Evolutionary conservation across 2,113 vertebrate genomes (phyloP).

Genomic region (Hippocampus guttulatus): DNA sequence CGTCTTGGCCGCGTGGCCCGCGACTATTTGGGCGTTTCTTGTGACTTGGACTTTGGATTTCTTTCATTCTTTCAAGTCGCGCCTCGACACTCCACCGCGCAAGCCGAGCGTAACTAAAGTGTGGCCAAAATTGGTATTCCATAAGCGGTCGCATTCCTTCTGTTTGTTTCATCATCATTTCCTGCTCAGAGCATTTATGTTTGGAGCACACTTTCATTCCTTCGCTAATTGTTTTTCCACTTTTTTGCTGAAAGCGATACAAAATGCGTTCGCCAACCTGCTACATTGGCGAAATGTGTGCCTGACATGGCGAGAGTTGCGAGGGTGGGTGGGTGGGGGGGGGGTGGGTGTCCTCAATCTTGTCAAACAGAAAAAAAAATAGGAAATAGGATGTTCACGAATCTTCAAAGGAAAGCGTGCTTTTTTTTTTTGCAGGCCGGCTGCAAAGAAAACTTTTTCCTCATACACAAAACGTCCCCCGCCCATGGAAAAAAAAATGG

Average conservation of each 20-base stretch:
- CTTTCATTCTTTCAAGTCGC: no score
- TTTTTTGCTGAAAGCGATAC: conserved; percentile 13
- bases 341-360: conserved; percentile 6
- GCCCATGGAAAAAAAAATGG: conserved; percentile 7
- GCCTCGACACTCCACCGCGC: no score
- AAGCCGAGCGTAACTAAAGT: no score
- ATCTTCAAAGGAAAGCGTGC: conserved; percentile 13
- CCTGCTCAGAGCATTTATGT: neutral
- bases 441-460: conserved; percentile 1
- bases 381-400: conserved; percentile 4
- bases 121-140: neutral
- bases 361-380: conserved; percentile 13
- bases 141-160: neutral
- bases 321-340: neutral
- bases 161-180: neutral
- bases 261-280: conserved; percentile 44
- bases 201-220: neutral
- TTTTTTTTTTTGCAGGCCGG: neutral
- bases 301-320: neutral
- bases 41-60: no score
- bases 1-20: no score
- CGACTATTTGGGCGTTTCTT: no score
- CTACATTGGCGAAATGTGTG: neutral
- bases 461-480: conserved; percentile 16
- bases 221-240: neutral